These are phyloP conservation scores for Melospiza georgiana DNA, from an alignment of 2,113 vertebrate species.

Conservation along the genomic window DNA sequence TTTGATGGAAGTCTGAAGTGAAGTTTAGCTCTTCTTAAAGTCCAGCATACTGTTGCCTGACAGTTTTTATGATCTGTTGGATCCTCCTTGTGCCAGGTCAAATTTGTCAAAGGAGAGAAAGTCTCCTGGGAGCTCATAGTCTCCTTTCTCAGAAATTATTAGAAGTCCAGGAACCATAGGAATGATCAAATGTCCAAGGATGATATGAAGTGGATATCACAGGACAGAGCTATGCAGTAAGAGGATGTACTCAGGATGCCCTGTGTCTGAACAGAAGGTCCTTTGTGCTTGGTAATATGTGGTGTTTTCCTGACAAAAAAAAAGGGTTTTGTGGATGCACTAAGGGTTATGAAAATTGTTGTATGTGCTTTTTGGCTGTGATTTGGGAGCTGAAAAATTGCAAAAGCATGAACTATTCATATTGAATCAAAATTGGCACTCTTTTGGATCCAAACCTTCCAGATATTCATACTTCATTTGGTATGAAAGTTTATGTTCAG, in stretches of 20 bases:
- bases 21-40: background rate
- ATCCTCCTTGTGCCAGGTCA: background rate
- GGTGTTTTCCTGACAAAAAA: background rate
- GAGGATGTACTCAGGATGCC: background rate
- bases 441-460: background rate
- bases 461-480: background rate
- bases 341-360: background rate
- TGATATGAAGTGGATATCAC: background rate
- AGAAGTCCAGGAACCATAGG: background rate
- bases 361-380: rapidly evolving
- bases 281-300: background rate
- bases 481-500: background rate
- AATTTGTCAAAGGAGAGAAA: background rate
- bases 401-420: background rate
- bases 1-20: background rate
- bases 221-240: background rate
- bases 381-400: background rate
- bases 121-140: background rate
- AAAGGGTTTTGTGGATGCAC: background rate
- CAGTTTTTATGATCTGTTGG: background rate
- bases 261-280: background rate
- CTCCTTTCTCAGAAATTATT: background rate
- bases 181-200: background rate
- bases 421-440: background rate
- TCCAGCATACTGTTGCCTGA: background rate